Conservation (phyloP, 2,113 vertebrate species). For the Carassius gibelio region DNA sequence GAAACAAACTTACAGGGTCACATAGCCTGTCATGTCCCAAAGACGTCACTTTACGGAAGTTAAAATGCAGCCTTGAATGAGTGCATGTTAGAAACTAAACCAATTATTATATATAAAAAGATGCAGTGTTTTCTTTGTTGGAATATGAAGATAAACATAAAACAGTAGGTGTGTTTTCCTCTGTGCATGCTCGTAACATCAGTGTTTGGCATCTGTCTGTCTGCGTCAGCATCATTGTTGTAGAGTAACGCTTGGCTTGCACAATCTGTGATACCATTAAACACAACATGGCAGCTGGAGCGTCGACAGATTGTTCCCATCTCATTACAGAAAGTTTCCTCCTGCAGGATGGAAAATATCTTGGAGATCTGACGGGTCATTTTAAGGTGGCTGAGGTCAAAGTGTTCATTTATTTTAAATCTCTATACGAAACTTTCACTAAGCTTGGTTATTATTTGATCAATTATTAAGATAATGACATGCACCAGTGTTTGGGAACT, state of each 20-base stretch:
- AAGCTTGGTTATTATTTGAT: too few relatives aligned
- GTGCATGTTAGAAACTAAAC: too few relatives aligned
- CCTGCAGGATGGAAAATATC: background rate
- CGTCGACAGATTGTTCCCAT: conserved; percentile 28
- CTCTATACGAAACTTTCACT: too few relatives aligned
- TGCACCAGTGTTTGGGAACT: too few relatives aligned
- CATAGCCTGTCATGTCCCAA: too few relatives aligned
- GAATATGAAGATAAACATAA: too few relatives aligned
- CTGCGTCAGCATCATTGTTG: conserved; percentile 37
- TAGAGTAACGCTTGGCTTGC: conserved; percentile 36
- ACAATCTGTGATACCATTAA: conserved; percentile 42
- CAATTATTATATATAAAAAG: too few relatives aligned
- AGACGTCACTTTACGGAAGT: too few relatives aligned
- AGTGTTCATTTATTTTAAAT: background rate
- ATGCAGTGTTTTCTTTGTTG: too few relatives aligned
- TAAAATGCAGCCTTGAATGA: too few relatives aligned
- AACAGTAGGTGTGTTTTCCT: conserved; percentile 10
- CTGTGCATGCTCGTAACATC: conserved; percentile 12
- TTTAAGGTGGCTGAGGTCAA: background rate
- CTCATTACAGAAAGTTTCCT: conserved; percentile 25
- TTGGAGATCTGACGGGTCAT: background rate
- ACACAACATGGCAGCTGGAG: conserved; percentile 23
- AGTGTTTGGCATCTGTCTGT: conserved; percentile 33
- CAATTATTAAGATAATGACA: too few relatives aligned
- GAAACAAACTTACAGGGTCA: too few relatives aligned